Evolutionary conservation across 1,140 invertebrate genomes (phyloP), one percentile per base, ranked within the genome.

Genomic region (Nixonia krombeini): DNA sequence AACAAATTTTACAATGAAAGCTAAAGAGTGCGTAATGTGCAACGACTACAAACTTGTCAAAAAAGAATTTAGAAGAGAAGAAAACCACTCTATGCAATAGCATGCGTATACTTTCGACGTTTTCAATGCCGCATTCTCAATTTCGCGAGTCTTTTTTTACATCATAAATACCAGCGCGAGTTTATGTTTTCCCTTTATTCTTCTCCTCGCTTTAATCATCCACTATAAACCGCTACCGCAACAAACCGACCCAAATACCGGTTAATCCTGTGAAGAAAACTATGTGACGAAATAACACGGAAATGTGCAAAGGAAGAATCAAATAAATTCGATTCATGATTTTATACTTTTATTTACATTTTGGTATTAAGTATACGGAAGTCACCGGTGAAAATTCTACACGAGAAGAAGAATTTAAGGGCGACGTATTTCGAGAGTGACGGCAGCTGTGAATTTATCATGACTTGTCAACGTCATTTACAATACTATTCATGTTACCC

Each of bases 41-140:
- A 21, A 47, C 18, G 29, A 55, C 40, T 40, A 41, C 23, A 55
- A 42, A 31, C 23, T 41, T 25, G 0, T 12, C 12, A n/a, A 12
- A 16, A 52, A 9, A 10, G 18, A 17, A 21, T 18, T 25, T 10
- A 33, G 25, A 56, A 46, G 15, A 37, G 33, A 25, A 33, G 21
- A 33, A 9, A 47, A 47, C 9, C 13, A 45, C 25, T 44, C 17
- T 21, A 21, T 21, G 21, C 21, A 13, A 42, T 4, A 46, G 26
- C 44, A 46, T 46, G 44, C 44, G 17, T 46, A 17, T 13, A 46
- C 16, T 17, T 46, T 9, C 13, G 16, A 15, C 44, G 29, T 25
- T 25, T 26, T 31, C 29, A 46, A 15, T 4, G 28, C 26, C 44
- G 21, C 21, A 7, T 42, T 42, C 25, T 42, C 15, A 28, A 10